Evolutionary conservation across 2,888 invertebrate genomes (phyloP).

Genomic region (Cosmia pyralina): DNA sequence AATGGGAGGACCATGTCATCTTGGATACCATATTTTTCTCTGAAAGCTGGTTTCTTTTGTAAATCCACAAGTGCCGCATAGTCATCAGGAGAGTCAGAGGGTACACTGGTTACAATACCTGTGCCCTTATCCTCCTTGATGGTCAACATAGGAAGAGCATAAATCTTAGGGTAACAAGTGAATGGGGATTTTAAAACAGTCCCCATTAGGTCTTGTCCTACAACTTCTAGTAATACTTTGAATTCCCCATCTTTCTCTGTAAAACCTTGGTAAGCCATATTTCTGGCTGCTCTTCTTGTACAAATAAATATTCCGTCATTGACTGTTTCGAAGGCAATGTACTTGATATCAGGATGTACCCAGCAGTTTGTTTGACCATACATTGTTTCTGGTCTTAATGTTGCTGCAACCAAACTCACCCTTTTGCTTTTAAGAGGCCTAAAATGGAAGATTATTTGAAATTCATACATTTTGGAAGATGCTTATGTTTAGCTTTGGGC

Average conservation of each 20-base stretch:
- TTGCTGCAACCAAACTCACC: constrained; percentile 98
- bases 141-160: constrained; percentile 98
- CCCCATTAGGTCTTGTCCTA: constrained; percentile 95
- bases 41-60: constrained; percentile 97
- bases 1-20: constrained; percentile 93
- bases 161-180: constrained; percentile 95
- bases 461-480: constrained; percentile 2
- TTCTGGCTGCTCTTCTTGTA: constrained; percentile 96
- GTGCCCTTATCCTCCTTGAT: constrained; percentile 99
- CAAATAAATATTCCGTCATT: constrained; percentile 95
- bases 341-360: constrained; percentile 98
- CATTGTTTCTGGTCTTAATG: constrained; percentile 99
- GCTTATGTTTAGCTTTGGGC: background rate
- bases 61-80: constrained; percentile 98
- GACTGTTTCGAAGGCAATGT: constrained; percentile 95
- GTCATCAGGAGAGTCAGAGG: constrained; percentile 99
- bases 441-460: constrained; percentile 60
- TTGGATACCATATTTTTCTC: constrained; percentile 97
- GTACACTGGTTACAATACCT: constrained; percentile 99
- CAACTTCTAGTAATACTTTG: constrained; percentile 92
- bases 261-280: constrained; percentile 99
- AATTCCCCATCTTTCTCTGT: constrained; percentile 95
- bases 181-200: constrained; percentile 95
- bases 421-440: constrained; percentile 89
- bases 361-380: constrained; percentile 99